Base-by-base conservation (phyloP, 2,797 vertebrate genomes). In the Eutrigla gurnardus region DNA sequence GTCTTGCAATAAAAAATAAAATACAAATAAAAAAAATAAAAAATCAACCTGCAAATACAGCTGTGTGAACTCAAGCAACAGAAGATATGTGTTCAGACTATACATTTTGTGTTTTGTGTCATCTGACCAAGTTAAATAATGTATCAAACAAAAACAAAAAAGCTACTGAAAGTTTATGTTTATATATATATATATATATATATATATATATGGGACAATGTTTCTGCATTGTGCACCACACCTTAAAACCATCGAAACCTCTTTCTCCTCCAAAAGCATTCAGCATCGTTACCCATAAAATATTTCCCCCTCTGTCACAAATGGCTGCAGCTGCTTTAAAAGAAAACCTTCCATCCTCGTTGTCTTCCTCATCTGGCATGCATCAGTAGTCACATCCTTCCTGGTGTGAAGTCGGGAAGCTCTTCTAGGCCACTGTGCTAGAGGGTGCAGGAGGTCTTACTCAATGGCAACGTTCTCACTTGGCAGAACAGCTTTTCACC, bases 381-480 rank as follows among this genome's bases (percentile, higher is more conserved):
- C 87, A 88, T 90, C 89, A 90, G 81, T 66, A 83, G 75, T 89
- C 82, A 86, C 85, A 82, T 92, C 87, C 86, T 86, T 88, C 86
- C 80, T 75, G 75, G 57, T 86, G 82, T 84, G 73, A 83, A 71
- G 73, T 73, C 35, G 32, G 81, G 77, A 87, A 81, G 25, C 65
- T 58, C 85, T 81, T 80, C 75, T 87, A 80, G 83, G 84, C 83
- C 75, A 86, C 68, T 76, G 40, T 88, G 86, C 83, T 87, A 89
- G 71, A 68, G 75, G 68, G 58, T 83, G 82, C 75, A 84, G 67
- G 77, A 70, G 83, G 69, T 73, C 77, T 75, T 63, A 72, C 76
- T 81, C 82, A 58, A 45, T 69, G 52, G 71, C 70, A 78, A 18
- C 60, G 47, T 70, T 85, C 77, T 87, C 70, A 77, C 62, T 54